These are phyloP conservation scores for Clamator glandarius DNA, from an alignment of 2,797 vertebrate species.

Conservation along the genomic window DNA sequence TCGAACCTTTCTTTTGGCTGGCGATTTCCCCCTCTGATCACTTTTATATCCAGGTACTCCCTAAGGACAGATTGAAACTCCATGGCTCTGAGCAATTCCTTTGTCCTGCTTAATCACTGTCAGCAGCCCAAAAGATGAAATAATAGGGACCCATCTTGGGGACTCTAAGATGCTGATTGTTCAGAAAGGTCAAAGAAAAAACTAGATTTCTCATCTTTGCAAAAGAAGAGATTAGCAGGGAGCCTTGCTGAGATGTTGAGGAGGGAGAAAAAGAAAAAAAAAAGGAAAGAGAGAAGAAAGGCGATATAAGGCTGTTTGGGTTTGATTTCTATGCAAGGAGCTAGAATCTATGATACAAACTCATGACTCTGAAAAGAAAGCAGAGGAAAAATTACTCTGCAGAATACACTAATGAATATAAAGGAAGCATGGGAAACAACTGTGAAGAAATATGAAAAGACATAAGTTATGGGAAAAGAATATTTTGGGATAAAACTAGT, in stretches of 20 bases:
- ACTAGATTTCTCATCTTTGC: slow-evolving; percentile 45
- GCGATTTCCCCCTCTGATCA: slow-evolving; percentile 16
- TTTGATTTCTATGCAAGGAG: not conserved
- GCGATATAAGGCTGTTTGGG: not conserved
- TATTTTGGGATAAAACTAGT: not conserved
- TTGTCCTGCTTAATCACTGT: slow-evolving; percentile 61
- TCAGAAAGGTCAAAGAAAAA: slow-evolving; percentile 65
- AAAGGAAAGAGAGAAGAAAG: not conserved
- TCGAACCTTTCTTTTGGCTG: slow-evolving; percentile 27
- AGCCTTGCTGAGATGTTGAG: slow-evolving; percentile 2
- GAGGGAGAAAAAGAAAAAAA: fast-evolving
- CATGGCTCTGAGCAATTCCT: not conserved
- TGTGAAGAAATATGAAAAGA: not conserved
- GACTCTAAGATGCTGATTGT: slow-evolving; percentile 52
- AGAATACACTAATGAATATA: not conserved
- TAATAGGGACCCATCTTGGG: slow-evolving; percentile 36
- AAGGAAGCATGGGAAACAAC: not conserved
- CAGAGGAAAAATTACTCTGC: not conserved
- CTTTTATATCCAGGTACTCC: slow-evolving; percentile 45
- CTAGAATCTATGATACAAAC: not conserved
- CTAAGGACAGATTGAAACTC: slow-evolving; percentile 8
- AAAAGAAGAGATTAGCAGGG: slow-evolving; percentile 53
- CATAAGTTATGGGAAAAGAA: not conserved
- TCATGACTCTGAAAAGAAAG: not conserved
- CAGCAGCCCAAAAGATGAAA: slow-evolving; percentile 48